Evolutionary conservation across 2,888 invertebrate species (phyloP).

Genomic region (Octonoba sinensis): DNA sequence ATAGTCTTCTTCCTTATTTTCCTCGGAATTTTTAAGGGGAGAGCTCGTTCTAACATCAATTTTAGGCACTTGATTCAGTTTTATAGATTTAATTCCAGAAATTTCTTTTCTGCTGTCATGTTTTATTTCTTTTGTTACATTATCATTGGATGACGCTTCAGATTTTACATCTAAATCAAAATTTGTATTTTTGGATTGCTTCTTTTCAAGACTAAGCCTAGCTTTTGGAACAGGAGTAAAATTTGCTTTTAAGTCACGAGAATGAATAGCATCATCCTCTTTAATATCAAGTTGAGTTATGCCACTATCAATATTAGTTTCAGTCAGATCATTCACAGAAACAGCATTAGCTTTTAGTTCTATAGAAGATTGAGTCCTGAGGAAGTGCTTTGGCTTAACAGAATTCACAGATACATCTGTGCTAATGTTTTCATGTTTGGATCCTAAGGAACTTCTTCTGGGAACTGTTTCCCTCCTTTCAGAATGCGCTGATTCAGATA

Average conservation of each 20-base stretch:
- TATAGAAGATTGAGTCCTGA: no score
- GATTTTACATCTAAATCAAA: neutral
- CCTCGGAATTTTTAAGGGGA: conserved; percentile 55
- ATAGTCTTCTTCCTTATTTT: conserved; percentile 54
- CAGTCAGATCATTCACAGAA: no score
- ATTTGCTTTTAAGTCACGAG: conserved; percentile 6
- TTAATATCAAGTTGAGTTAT: neutral
- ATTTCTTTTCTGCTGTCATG: neutral
- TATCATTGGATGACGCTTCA: neutral
- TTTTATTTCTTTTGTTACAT: neutral
- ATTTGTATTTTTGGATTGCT: neutral
- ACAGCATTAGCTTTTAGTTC: no score
- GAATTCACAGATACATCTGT: no score
- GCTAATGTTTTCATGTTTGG: neutral
- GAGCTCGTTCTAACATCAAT: no score
- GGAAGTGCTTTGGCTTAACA: no score
- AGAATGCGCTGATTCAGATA: neutral
- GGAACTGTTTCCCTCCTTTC: conserved; percentile 10
- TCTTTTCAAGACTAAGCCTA: conserved; percentile 29
- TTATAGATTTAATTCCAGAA: neutral
- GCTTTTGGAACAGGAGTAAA: conserved; percentile 16
- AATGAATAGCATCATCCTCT: neutral
- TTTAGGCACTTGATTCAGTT: no score
- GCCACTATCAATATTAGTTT: no score
- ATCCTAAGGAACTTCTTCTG: conserved; percentile 40